Percentiles rank a stretch among this genome's conserved stretches.
These are phyloP conservation scores for Anthrax anthrax DNA, from an alignment of 2,888 invertebrate species.

Conservation along the genomic window DNA sequence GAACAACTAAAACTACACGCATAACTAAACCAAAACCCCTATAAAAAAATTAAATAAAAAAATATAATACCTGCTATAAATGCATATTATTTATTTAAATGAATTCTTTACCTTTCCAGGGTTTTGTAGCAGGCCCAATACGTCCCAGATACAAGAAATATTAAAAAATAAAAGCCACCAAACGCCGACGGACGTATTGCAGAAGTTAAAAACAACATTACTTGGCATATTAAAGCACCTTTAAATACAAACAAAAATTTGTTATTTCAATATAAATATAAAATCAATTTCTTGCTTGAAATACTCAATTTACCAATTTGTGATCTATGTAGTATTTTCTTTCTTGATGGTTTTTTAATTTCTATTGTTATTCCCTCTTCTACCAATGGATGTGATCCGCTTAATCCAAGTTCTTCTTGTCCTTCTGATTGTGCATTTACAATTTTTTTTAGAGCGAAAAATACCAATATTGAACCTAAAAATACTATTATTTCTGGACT, in stretches of 20 bases:
- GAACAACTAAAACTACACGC: conserved; percentile 55
- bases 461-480: conserved; percentile 37
- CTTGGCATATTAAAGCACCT: conserved; percentile 31
- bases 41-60: background rate
- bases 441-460: conserved; percentile 36
- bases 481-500: conserved; percentile 60
- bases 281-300: background rate
- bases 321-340: background rate
- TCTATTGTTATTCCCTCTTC: background rate
- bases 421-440: conserved; percentile 16
- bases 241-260: conserved; percentile 5
- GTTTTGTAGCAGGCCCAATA: conserved; percentile 75
- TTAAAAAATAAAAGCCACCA: conserved; percentile 72
- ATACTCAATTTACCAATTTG: background rate
- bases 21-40: conserved; percentile 62
- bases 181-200: conserved; percentile 69
- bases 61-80: background rate
- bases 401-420: conserved; percentile 7
- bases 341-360: background rate
- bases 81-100: background rate
- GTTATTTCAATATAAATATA: background rate
- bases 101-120: conserved; percentile 39
- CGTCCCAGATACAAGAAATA: conserved; percentile 71
- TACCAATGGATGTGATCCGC: background rate
- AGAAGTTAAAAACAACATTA: conserved; percentile 28